Percentiles rank a stretch among this genome's conserved stretches.
Conservation (phyloP, 2,888 invertebrate genomes). For the Eupithecia subfuscata region DNA sequence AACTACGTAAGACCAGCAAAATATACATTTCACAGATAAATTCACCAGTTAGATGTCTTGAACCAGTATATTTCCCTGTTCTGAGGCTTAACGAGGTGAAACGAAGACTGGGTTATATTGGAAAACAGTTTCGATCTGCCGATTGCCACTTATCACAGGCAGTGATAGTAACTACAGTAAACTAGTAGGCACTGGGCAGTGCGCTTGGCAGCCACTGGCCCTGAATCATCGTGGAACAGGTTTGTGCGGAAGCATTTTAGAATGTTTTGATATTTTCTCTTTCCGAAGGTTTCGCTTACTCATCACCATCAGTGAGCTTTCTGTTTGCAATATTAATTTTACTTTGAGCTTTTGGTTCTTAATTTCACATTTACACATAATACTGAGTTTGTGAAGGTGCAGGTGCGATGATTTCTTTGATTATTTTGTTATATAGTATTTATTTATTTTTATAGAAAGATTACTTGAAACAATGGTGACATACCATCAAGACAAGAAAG, state of each 20-base stretch:
- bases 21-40: background rate
- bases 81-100: background rate
- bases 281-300: slow-evolving; percentile 28
- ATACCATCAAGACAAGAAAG: background rate
- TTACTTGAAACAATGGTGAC: background rate
- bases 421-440: too few species aligned
- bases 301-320: slow-evolving; percentile 20
- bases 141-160: slow-evolving; percentile 24
- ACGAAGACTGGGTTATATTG: background rate
- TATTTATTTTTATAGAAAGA: background rate
- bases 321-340: slow-evolving; percentile 20
- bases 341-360: background rate
- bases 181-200: slow-evolving; percentile 7
- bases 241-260: slow-evolving; percentile 33
- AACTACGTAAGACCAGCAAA: too few species aligned
- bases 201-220: slow-evolving; percentile 32
- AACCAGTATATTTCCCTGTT: background rate
- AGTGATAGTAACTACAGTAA: background rate
- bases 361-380: background rate
- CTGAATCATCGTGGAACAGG: slow-evolving; percentile 36
- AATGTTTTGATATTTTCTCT: slow-evolving; percentile 35
- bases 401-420: background rate
- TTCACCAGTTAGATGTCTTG: background rate
- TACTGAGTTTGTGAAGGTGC: background rate
- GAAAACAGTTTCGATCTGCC: slow-evolving; percentile 14